Evolutionary conservation across 2,113 vertebrate species (phyloP).

Genomic region (Syngnathus floridae): DNA sequence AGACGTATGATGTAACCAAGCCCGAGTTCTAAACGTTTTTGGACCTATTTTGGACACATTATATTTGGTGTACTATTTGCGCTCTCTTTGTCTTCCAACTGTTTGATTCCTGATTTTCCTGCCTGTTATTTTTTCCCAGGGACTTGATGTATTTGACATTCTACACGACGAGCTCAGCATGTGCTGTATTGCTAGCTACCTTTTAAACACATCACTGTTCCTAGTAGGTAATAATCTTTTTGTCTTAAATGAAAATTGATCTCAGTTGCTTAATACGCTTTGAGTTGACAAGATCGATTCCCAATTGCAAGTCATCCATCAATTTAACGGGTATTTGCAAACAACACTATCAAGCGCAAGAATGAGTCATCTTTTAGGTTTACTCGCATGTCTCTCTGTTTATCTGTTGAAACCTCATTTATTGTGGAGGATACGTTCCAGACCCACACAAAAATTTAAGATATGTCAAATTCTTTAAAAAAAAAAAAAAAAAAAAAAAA

Average conservation of each 20-base stretch:
- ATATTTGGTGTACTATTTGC: neutral
- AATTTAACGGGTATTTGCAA: neutral
- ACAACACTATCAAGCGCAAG: neutral
- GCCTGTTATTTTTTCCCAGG: constrained; percentile 22
- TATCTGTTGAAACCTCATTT: neutral
- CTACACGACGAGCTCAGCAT: constrained; percentile 38
- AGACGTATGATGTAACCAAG: constrained; percentile 16
- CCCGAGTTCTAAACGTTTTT: neutral
- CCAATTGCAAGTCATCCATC: neutral
- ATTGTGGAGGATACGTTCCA: neutral
- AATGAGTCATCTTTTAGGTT: neutral
- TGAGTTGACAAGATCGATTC: neutral
- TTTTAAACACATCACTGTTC: neutral
- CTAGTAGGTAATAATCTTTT: neutral
- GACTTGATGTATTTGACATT: constrained; percentile 40
- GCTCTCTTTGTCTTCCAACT: constrained; percentile 17
- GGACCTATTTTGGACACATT: neutral
- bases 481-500: no score
- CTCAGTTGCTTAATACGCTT: neutral
- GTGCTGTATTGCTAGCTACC: neutral
- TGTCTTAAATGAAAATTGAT: neutral
- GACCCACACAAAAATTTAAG: neutral
- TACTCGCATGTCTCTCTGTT: neutral
- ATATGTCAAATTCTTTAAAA: neutral
- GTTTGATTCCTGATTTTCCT: constrained; percentile 18